Base-by-base conservation (phyloP, 2,113 vertebrate genomes). In the Corvus cornix region DNA sequence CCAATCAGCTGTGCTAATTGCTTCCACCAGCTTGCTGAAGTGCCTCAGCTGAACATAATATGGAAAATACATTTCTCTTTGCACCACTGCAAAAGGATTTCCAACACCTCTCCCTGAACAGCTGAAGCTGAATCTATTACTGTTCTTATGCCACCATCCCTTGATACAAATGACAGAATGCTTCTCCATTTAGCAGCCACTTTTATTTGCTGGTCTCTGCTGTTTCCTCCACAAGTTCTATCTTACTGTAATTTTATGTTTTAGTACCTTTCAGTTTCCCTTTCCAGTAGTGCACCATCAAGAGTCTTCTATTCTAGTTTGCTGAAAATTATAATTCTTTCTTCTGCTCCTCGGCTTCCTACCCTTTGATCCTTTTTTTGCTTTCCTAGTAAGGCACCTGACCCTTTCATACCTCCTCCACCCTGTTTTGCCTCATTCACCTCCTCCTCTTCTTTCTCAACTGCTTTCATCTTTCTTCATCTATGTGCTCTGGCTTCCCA, bases 391-490 rank as follows among this genome's bases (percentile, higher is more conserved):
- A 86, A 74, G 30, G 28, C n/a, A 77, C 52, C 55, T 89, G 74
- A 95, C 88, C n/a, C 48, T 95, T 87, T 79, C 73, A 53, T 63
- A 77, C 23, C 60, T 93, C 62, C 37, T 94, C 84, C 60, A 79
- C 18, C 35, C 30, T 56, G 49, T 93, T 85, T 90, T 62, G 39
- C 35, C 19, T 91, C 44, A 68, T 87, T 96, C 49, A 80, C 84
- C 67, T 89, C 70, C 92, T 84, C 55, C 30, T 84, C 80, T 91
- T 94, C 72, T 69, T 96, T 80, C 68, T 92, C 48, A 60, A 22
- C 66, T 92, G 52, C 83, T 95, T 95, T 97, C 75, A 95, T 96
- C 85, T 96, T 94, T 68, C 76, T 84, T 93, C n/a, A n/a, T 94
- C 89, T 97, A 83, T 78, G 44, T 96, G 49, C 26, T 67, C 62